Percentiles rank a stretch among this genome's conserved stretches.
These are phyloP conservation scores for Rutpela maculata DNA, from an alignment of 2,888 invertebrate genomes.

Conservation along the genomic window DNA sequence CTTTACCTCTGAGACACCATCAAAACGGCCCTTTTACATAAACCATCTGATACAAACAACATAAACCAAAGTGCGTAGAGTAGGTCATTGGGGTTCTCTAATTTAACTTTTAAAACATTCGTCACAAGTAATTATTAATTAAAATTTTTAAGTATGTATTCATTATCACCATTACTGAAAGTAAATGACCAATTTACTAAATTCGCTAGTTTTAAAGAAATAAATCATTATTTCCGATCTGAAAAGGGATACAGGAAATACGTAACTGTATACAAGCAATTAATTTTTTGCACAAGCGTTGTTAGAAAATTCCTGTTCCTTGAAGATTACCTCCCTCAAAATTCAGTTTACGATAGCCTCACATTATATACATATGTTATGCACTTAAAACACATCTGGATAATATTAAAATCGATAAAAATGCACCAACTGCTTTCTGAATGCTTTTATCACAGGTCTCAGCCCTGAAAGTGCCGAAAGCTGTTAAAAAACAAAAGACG, in stretches of 20 bases:
- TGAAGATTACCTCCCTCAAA: not conserved
- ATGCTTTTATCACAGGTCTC: not conserved
- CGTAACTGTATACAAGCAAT: not conserved
- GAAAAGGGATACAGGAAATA: not conserved
- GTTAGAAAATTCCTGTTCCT: not conserved
- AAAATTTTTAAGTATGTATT: too few species aligned
- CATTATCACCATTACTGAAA: too few species aligned
- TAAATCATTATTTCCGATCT: not conserved
- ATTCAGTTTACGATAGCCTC: not conserved
- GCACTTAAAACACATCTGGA: constrained; percentile 5
- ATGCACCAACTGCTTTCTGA: not conserved
- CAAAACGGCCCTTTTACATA: too few species aligned
- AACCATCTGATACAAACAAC: too few species aligned
- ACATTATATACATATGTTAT: not conserved
- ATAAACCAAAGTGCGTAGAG: too few species aligned
- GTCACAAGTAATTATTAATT: too few species aligned
- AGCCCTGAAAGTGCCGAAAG: not conserved
- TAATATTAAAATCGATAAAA: not conserved
- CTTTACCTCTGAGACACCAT: too few species aligned
- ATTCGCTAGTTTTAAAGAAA: not conserved
- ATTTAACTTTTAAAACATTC: too few species aligned
- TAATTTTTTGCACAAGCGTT: not conserved
- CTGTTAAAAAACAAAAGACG: constrained; percentile 39
- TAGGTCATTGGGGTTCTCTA: too few species aligned
- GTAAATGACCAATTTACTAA: too few species aligned